A percentile compares a stretch with the other conserved stretches of the same genome.
phyloP scores from a whole-genome alignment of 2,888 invertebrate species.

The Troglohyphantes excavatus region DNA sequence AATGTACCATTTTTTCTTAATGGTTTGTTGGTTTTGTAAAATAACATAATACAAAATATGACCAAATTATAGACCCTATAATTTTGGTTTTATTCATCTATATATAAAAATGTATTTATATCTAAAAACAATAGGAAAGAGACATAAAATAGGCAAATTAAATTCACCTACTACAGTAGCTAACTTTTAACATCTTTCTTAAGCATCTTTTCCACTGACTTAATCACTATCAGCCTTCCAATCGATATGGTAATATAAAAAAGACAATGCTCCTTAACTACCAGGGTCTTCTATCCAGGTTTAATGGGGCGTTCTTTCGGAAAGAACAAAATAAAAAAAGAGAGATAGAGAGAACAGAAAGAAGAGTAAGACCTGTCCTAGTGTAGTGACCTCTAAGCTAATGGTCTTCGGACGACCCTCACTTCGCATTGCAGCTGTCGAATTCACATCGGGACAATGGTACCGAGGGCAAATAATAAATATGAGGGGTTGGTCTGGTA shows the following conservation, averaged over 20 bases:
- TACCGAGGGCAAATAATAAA: not conserved
- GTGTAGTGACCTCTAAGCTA: slow-evolving; percentile 38
- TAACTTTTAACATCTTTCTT: not conserved
- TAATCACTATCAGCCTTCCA: not conserved
- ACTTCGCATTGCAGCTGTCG: slow-evolving; percentile 28
- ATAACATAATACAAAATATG: no score
- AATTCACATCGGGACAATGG: not conserved
- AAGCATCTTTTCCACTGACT: not conserved
- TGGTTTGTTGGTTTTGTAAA: no score
- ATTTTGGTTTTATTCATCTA: no score
- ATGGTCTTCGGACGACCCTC: slow-evolving; percentile 28
- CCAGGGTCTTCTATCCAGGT: not conserved
- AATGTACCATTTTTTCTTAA: no score
- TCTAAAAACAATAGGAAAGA: no score
- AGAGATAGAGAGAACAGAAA: slow-evolving; percentile 14
- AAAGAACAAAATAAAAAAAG: slow-evolving; percentile 26
- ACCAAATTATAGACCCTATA: no score
- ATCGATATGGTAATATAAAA: slow-evolving; percentile 3
- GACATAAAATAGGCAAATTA: no score
- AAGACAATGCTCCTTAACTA: not conserved
- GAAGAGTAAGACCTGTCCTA: not conserved
- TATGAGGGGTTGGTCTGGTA: no score
- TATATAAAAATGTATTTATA: no score
- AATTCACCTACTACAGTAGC: no score
- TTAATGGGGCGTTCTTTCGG: not conserved